A percentile compares a stretch with the other conserved stretches of the same genome.
Conservation (phyloP, 2,888 invertebrate genomes). For the Ichneumoninae sp. region DNA sequence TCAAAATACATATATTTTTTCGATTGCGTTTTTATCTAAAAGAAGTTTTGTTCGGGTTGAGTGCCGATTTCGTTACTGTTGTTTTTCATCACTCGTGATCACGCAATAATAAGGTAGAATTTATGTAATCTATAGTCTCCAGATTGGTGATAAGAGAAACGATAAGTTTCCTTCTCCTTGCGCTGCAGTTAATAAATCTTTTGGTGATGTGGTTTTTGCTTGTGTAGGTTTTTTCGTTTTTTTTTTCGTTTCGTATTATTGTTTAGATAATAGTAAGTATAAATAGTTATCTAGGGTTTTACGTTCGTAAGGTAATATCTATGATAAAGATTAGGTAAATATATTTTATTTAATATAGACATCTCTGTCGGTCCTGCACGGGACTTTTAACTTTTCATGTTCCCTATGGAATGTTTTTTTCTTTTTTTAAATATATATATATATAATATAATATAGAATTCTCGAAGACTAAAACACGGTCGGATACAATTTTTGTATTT, state of each 20-base stretch:
- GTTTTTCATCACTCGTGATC: constrained; percentile 27
- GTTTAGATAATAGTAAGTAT: constrained; percentile 57
- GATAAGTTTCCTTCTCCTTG: constrained; percentile 15
- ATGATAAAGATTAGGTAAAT: constrained; percentile 62
- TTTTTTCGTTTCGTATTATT: constrained; percentile 13
- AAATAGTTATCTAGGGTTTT: constrained; percentile 68
- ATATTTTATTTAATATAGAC: constrained; percentile 57
- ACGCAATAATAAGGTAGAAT: constrained; percentile 53
- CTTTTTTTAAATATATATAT: constrained; percentile 36
- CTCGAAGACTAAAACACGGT: constrained; percentile 57
- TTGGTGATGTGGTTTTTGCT: constrained; percentile 9
- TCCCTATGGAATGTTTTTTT: constrained; percentile 8
- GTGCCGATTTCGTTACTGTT: background rate
- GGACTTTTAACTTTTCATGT: constrained; percentile 23
- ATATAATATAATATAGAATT: constrained; percentile 36
- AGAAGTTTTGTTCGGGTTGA: background rate
- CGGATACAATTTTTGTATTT: constrained; percentile 55
- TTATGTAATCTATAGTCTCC: constrained; percentile 31
- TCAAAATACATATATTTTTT: constrained; percentile 19
- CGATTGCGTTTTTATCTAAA: constrained; percentile 33
- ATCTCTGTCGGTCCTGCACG: constrained; percentile 56
- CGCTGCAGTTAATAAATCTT: constrained; percentile 38
- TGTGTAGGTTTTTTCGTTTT: constrained; percentile 8
- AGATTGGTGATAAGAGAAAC: constrained; percentile 13
- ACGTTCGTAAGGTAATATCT: constrained; percentile 45